A percentile compares a stretch with the other conserved stretches of the same genome.
Conservation (phyloP, 2,888 invertebrate species). For the Holacanthella duospinosa region DNA sequence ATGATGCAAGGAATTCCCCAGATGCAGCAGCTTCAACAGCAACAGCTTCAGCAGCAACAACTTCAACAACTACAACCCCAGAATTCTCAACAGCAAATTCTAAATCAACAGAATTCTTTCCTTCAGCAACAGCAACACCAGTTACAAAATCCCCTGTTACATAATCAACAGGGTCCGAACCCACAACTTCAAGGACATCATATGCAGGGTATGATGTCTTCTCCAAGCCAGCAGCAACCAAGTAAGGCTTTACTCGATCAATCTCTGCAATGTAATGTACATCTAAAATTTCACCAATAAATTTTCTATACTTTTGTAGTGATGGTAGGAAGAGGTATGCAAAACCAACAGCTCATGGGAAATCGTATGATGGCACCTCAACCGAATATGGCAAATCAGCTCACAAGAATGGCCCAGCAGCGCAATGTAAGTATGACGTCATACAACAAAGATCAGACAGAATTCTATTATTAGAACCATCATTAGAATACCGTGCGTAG, state of each 20-base stretch:
- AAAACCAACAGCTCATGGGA: conserved; percentile 15
- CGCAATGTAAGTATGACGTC: conserved; percentile 3
- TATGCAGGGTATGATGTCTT: conserved; percentile 12
- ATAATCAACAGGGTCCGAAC: conserved; percentile 18
- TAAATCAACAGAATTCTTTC: background rate
- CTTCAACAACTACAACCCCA: conserved; percentile 9
- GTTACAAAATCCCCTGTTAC: conserved; percentile 17
- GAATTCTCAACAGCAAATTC: conserved; percentile 14
- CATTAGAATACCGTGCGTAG: too few relatives aligned
- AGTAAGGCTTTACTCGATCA: background rate
- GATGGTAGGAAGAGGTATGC: conserved; percentile 4
- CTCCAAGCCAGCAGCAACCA: conserved; percentile 6
- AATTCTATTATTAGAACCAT: too few relatives aligned
- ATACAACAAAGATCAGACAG: too few relatives aligned
- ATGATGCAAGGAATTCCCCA: conserved; percentile 17
- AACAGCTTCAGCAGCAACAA: conserved; percentile 15
- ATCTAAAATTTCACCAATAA: background rate
- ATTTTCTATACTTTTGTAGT: background rate
- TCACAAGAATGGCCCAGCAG: conserved; percentile 23
- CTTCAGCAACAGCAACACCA: conserved; percentile 27
- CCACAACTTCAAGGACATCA: conserved; percentile 25
- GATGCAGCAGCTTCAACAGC: conserved; percentile 21
- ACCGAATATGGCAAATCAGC: conserved; percentile 17
- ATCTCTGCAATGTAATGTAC: too few relatives aligned
- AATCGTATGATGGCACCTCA: conserved; percentile 22